Evolutionary conservation across 2,888 invertebrate genomes (phyloP).

Genomic region (Pasiphila rectangulata): DNA sequence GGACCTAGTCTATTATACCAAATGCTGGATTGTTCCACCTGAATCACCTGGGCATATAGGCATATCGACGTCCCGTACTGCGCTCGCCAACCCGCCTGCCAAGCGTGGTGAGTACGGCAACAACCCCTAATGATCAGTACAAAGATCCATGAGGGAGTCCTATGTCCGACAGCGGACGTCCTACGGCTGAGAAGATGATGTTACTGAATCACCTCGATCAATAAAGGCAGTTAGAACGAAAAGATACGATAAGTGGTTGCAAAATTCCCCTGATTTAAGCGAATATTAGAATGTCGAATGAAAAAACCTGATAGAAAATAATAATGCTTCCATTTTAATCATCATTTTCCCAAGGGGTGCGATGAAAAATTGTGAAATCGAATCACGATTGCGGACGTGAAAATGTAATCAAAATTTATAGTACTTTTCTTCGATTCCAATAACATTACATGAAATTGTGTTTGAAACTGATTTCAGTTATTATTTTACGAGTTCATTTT

Average conservation of each 20-base stretch:
- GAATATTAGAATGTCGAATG: constrained; percentile 39
- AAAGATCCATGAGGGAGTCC: too few species aligned
- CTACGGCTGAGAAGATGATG: too few species aligned
- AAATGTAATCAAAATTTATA: constrained; percentile 78
- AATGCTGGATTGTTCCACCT: too few species aligned
- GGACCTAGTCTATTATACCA: too few species aligned
- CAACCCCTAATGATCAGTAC: too few species aligned
- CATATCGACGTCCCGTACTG: too few species aligned
- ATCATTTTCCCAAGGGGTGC: constrained; percentile 58
- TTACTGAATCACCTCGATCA: too few species aligned
- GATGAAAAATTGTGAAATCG: constrained; percentile 68
- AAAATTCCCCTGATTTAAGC: constrained; percentile 22
- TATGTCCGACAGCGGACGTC: too few species aligned
- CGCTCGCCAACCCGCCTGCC: too few species aligned
- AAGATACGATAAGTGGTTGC: constrained; percentile 22
- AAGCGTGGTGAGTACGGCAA: too few species aligned
- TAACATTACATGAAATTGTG: constrained; percentile 37
- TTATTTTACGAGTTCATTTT: not conserved
- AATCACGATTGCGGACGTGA: constrained; percentile 74
- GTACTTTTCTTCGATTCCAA: constrained; percentile 66
- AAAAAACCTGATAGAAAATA: constrained; percentile 48
- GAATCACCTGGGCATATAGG: too few species aligned
- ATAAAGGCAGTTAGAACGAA: too few species aligned
- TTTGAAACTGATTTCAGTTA: constrained; percentile 5
- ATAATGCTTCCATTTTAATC: constrained; percentile 66